These are phyloP conservation scores for Crotalus helleri DNA, from an alignment of 2,113 vertebrate genomes.

Conservation along the genomic window DNA sequence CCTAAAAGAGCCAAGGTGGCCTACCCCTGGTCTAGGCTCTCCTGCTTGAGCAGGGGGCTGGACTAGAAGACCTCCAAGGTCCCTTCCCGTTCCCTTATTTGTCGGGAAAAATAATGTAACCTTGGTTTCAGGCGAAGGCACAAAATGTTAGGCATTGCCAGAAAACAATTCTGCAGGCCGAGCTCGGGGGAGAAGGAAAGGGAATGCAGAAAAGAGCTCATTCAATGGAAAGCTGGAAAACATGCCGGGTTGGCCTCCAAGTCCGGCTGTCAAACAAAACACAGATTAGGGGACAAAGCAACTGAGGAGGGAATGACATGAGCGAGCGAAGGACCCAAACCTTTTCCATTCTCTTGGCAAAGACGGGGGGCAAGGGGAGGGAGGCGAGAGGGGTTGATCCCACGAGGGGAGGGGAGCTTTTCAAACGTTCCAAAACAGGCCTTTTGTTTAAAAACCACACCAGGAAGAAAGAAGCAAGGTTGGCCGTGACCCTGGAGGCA, in stretches of 20 bases:
- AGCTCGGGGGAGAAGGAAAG: neutral
- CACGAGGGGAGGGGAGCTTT: neutral
- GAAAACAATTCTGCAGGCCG: neutral
- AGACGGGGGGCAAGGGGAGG: no score
- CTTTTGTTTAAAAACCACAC: neutral
- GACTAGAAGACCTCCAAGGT: neutral
- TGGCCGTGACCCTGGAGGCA: rapidly evolving
- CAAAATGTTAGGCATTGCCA: neutral
- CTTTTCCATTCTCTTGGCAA: neutral
- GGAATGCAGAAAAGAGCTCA: no score
- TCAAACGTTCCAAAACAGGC: neutral
- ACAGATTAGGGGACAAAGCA: conserved; percentile 37
- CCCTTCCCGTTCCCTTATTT: neutral
- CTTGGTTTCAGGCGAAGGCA: neutral
- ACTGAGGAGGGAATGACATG: rapidly evolving
- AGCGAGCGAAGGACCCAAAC: neutral
- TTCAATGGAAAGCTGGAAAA: neutral
- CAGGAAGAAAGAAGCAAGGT: no score
- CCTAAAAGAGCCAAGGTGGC: no score
- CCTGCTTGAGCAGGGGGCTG: neutral
- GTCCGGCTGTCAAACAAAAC: neutral
- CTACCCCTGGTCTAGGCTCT: no score
- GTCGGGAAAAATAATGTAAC: neutral
- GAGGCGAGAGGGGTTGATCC: neutral
- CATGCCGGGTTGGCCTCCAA: neutral